Evolutionary conservation across 1,140 invertebrate species (phyloP).

Genomic region (Muscidifurax raptorellus): DNA sequence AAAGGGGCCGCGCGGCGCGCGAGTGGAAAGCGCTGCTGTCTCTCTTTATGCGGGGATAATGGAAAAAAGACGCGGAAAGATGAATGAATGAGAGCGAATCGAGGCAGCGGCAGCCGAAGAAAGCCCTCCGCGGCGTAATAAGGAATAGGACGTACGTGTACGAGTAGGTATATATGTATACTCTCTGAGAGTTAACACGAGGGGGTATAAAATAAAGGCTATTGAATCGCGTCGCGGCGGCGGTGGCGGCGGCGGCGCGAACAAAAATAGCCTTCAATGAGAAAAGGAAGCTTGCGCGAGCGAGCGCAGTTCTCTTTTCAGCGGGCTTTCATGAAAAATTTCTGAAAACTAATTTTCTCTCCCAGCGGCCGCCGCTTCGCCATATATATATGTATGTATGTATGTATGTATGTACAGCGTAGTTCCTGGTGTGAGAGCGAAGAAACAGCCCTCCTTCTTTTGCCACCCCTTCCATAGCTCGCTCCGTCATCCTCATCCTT

Average conservation of each 20-base stretch:
- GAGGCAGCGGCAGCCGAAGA: background rate
- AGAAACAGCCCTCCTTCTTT: conserved; percentile 55
- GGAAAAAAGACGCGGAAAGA: conserved; percentile 32
- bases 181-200: conserved; percentile 63
- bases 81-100: conserved; percentile 9
- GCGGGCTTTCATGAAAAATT: conserved; percentile 72
- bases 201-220: conserved; percentile 71
- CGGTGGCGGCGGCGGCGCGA: conserved; percentile 50
- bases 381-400: background rate
- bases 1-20: conserved; percentile 32
- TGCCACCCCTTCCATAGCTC: conserved; percentile 11
- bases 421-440: conserved; percentile 32
- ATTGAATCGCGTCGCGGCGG: conserved; percentile 67
- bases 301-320: conserved; percentile 68
- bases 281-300: conserved; percentile 72
- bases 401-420: background rate
- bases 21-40: conserved; percentile 25
- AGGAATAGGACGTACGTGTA: conserved; percentile 37
- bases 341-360: conserved; percentile 73
- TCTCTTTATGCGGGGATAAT: conserved; percentile 33
- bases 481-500: conserved; percentile 36
- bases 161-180: background rate
- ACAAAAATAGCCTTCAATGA: conserved; percentile 74
- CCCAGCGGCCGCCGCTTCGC: conserved; percentile 2
- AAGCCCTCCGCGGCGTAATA: conserved; percentile 40